These are phyloP conservation scores for Ditylenchus weischeri DNA, from an alignment of 2,888 invertebrate genomes.

Conservation along the genomic window DNA sequence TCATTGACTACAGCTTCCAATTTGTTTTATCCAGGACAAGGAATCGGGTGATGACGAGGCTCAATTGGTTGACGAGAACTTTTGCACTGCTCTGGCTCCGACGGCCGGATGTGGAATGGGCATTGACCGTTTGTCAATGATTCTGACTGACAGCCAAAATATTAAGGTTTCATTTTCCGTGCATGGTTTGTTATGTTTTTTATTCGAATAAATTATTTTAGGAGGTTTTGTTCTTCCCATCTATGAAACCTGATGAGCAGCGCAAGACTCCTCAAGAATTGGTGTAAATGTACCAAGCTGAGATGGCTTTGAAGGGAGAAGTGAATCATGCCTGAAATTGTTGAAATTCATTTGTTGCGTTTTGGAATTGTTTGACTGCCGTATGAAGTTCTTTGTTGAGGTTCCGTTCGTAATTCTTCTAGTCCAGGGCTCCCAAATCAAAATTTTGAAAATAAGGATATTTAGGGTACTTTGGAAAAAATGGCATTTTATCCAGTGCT, in stretches of 20 bases:
- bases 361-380: background rate
- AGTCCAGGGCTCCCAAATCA: too few relatives aligned
- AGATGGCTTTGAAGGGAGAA: background rate
- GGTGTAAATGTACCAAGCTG: too few relatives aligned
- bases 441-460: too few relatives aligned
- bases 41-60: slow-evolving; percentile 98
- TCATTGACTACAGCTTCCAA: slow-evolving; percentile 12
- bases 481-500: too few relatives aligned
- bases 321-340: background rate
- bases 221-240: slow-evolving; percentile 97
- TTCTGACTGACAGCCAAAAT: slow-evolving; percentile 94
- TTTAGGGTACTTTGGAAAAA: too few relatives aligned
- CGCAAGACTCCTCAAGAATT: background rate
- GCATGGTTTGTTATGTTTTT: background rate
- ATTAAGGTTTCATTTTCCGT: slow-evolving; percentile 71
- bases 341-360: background rate
- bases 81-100: slow-evolving; percentile 92
- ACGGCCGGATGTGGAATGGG: slow-evolving; percentile 99
- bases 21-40: slow-evolving; percentile 68
- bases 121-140: slow-evolving; percentile 92
- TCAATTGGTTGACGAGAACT: slow-evolving; percentile 91
- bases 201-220: slow-evolving; percentile 60
- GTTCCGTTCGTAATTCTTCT: too few relatives aligned
- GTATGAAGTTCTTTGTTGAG: background rate
- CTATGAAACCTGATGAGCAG: slow-evolving; percentile 85